phyloP scores from a whole-genome alignment of 2,888 invertebrate species.

The Anagyrus pseudococci region DNA sequence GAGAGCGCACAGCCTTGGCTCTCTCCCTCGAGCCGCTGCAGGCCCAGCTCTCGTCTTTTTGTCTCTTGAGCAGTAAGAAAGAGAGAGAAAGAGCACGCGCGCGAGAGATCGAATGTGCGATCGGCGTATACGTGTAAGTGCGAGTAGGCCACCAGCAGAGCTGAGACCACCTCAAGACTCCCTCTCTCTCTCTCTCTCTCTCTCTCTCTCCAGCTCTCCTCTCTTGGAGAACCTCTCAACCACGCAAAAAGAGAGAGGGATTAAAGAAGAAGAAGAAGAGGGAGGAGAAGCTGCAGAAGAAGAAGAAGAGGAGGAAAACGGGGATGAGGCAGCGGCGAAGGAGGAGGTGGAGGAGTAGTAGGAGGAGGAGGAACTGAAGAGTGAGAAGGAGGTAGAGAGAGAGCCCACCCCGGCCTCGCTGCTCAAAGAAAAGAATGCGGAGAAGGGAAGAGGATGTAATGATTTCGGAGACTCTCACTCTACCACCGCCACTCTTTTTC shows the following conservation, averaged over 20 bases:
- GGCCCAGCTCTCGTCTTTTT: slow-evolving; percentile 2
- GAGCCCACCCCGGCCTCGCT: slow-evolving; percentile 38
- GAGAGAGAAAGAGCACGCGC: slow-evolving; percentile 24
- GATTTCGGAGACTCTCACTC: slow-evolving; percentile 50
- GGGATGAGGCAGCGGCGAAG: too few relatives aligned
- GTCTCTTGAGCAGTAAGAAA: slow-evolving; percentile 14
- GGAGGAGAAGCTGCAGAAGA: too few relatives aligned
- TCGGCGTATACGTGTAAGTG: slow-evolving; percentile 57
- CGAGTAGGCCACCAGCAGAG: slow-evolving; percentile 63
- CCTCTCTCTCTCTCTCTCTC: slow-evolving; percentile 28
- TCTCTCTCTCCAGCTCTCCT: slow-evolving; percentile 15
- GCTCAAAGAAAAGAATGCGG: slow-evolving; percentile 32
- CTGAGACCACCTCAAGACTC: slow-evolving; percentile 55
- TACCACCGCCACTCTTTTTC: too few relatives aligned
- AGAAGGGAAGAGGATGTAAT: slow-evolving; percentile 50
- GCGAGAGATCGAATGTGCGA: slow-evolving; percentile 57
- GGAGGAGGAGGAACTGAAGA: slow-evolving; percentile 8
- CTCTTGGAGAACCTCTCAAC: too few relatives aligned
- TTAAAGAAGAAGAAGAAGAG: slow-evolving; percentile 19
- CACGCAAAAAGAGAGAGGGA: slow-evolving; percentile 47
- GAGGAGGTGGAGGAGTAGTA: too few relatives aligned
- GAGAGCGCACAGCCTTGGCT: not conserved
- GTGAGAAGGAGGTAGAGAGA: slow-evolving; percentile 11
- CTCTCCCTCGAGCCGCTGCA: too few relatives aligned
- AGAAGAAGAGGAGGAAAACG: too few relatives aligned